Evolutionary conservation across 2,113 vertebrate species (phyloP).

Genomic region (Aptenodytes patagonicus): DNA sequence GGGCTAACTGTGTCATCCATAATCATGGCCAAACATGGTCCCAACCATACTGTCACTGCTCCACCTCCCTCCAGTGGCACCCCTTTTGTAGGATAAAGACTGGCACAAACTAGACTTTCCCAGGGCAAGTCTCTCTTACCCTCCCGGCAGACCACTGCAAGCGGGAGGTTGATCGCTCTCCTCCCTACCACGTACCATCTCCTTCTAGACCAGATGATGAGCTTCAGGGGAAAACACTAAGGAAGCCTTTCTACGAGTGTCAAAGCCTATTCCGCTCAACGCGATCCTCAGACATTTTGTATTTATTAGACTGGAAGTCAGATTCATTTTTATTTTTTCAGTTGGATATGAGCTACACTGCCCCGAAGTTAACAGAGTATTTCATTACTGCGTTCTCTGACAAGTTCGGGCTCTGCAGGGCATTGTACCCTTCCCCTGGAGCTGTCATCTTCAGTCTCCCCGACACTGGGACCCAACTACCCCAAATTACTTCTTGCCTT

Average conservation of each 20-base stretch:
- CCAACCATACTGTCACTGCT: too few relatives aligned
- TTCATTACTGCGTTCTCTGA: rapidly evolving
- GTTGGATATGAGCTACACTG: neutral
- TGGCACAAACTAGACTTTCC: neutral
- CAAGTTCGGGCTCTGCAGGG: neutral
- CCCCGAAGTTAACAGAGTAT: neutral
- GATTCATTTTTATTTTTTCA: neutral
- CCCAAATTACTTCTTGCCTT: neutral
- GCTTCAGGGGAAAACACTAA: neutral
- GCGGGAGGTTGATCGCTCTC: neutral
- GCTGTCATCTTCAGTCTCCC: neutral
- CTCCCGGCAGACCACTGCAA: neutral
- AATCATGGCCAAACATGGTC: neutral
- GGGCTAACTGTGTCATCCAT: neutral
- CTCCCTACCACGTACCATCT: neutral
- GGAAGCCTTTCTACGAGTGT: neutral
- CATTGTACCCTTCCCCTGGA: neutral
- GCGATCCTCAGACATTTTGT: neutral
- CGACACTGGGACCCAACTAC: neutral
- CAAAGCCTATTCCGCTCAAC: neutral
- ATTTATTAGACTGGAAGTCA: neutral
- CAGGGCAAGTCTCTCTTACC: neutral
- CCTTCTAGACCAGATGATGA: neutral
- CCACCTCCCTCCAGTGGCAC: too few relatives aligned
- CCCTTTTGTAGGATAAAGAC: too few relatives aligned